Evolutionary conservation across 2,113 vertebrate genomes (phyloP).

Genomic region (Grammomys surdaster): DNA sequence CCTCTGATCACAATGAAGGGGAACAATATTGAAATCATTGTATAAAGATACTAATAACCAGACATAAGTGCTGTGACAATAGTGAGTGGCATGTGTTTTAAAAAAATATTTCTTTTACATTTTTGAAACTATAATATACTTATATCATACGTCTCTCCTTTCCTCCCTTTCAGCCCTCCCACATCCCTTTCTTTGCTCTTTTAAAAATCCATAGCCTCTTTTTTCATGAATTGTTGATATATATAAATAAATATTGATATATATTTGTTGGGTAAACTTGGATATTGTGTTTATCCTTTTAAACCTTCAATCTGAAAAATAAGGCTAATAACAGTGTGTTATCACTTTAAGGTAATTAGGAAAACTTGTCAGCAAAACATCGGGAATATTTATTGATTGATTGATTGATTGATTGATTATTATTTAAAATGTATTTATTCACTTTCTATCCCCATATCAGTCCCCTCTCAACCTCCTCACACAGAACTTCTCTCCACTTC

Average conservation of each 20-base stretch:
- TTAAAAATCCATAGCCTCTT: not conserved
- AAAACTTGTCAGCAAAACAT: not conserved
- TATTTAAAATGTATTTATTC: too few species aligned
- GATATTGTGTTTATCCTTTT: constrained; percentile 24
- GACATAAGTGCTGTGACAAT: not conserved
- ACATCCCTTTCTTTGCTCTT: not conserved
- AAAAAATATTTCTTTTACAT: not conserved
- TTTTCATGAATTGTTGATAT: not conserved
- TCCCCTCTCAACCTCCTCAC: too few species aligned
- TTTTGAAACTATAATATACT: not conserved
- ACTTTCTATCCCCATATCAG: too few species aligned
- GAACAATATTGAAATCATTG: not conserved
- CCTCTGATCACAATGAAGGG: not conserved
- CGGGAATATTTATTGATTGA: not conserved
- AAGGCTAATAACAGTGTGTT: constrained; percentile 35
- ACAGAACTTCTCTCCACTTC: too few species aligned
- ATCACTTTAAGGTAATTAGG: not conserved
- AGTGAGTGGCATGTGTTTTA: not conserved
- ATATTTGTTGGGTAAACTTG: constrained; percentile 59
- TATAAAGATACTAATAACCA: not conserved
- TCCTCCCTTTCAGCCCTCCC: not conserved
- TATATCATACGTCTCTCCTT: not conserved
- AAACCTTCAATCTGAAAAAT: constrained; percentile 37
- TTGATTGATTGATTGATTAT: not conserved
- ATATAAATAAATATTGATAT: too few species aligned